phyloP scores from a whole-genome alignment of 2,113 vertebrate species.

The Orthonyx spaldingii region DNA sequence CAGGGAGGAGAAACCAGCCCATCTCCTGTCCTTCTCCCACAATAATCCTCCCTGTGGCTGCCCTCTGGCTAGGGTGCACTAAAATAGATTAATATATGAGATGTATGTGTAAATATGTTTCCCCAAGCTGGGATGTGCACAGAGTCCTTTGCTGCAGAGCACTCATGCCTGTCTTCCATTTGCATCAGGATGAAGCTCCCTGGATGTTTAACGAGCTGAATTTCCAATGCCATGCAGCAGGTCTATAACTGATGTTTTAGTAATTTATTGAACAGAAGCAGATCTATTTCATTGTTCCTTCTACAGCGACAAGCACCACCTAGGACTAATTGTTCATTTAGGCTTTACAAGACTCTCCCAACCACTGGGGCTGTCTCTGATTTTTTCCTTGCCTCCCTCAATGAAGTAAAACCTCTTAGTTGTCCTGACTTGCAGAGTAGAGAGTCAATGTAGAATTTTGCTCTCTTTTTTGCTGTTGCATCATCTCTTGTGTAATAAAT shows the following conservation, averaged over 20 bases:
- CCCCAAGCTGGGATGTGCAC: constrained; percentile 30
- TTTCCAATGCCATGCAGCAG: constrained; percentile 25
- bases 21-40: constrained; percentile 48
- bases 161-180: constrained; percentile 34
- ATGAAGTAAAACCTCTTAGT: constrained; percentile 41
- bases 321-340: background rate
- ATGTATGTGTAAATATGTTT: constrained; percentile 33
- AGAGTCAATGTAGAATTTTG: constrained; percentile 40
- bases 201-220: background rate
- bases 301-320: background rate
- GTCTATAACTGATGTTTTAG: constrained; percentile 52
- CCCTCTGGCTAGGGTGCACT: constrained; percentile 76
- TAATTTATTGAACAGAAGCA: constrained; percentile 51
- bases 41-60: constrained; percentile 50
- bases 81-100: constrained; percentile 72
- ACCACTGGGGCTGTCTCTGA: background rate
- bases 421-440: constrained; percentile 35
- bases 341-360: background rate
- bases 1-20: background rate
- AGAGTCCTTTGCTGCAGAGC: constrained; percentile 41
- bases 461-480: constrained; percentile 51
- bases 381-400: background rate
- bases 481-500: constrained; percentile 68
- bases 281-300: constrained; percentile 22
- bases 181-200: constrained; percentile 31